Percentiles rank a stretch among this genome's conserved stretches.
phyloP scores from a whole-genome alignment of 2,113 vertebrate species.

The Malaclemys terrapin region DNA sequence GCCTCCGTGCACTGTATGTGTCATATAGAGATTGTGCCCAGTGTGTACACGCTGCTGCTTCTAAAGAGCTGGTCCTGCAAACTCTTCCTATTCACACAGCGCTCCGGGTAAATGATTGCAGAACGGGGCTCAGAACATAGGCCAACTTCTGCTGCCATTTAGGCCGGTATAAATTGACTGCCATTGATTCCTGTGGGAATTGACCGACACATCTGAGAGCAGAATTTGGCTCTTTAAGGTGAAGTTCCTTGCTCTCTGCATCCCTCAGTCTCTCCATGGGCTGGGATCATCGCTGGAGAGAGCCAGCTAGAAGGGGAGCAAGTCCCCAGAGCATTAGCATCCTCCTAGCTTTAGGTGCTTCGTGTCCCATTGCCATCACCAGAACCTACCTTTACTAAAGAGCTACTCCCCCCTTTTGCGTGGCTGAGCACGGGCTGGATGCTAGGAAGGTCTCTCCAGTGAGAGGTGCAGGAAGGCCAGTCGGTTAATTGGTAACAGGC shows the following conservation, averaged over 20 bases:
- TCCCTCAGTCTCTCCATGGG: not conserved
- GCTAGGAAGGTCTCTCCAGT: not conserved
- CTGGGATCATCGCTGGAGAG: not conserved
- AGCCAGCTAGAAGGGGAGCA: not conserved
- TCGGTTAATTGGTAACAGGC: fast-evolving
- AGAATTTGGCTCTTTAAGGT: not conserved
- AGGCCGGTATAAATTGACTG: not conserved
- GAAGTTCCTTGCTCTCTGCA: not conserved
- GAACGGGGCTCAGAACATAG: not conserved
- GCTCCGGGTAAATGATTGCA: not conserved
- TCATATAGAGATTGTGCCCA: fast-evolving
- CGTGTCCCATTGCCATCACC: fast-evolving
- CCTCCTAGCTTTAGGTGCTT: constrained; percentile 37
- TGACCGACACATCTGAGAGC: not conserved
- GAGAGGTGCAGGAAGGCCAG: not conserved
- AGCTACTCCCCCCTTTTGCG: fast-evolving
- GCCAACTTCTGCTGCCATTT: not conserved
- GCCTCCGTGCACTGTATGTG: fast-evolving
- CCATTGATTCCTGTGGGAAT: fast-evolving
- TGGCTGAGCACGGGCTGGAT: not conserved
- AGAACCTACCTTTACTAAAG: not conserved
- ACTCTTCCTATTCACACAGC: fast-evolving
- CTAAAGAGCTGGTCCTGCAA: not conserved
- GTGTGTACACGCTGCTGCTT: fast-evolving
- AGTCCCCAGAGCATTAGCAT: fast-evolving